Percentiles rank a stretch among this genome's conserved stretches.
phyloP scores from a whole-genome alignment of 2,113 vertebrate species.

The Myrmecobius fasciatus region DNA sequence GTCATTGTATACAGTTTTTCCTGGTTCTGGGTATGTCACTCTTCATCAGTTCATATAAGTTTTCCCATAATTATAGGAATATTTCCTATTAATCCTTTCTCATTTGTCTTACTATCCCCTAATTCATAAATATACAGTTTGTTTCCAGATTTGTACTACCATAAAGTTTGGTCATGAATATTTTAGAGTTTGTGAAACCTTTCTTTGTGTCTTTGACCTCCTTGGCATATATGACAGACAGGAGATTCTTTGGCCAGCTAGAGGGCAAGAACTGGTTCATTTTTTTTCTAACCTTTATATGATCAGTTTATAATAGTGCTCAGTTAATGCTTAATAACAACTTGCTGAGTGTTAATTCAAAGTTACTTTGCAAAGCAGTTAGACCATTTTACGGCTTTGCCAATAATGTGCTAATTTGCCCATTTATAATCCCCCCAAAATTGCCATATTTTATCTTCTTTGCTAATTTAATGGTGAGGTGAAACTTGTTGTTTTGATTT shows the following conservation, averaged over 20 bases:
- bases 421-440: not conserved
- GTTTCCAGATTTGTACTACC: not conserved
- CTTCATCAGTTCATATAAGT: not conserved
- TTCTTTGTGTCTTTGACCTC: not conserved
- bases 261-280: not conserved
- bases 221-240: not conserved
- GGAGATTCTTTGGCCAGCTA: not conserved
- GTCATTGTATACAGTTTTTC: not conserved
- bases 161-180: not conserved
- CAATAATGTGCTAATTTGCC: not conserved
- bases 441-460: not conserved
- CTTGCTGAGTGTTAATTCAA: not conserved
- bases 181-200: too few species aligned
- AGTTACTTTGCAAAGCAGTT: not conserved
- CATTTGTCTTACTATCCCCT: not conserved
- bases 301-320: too few species aligned
- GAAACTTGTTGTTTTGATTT: not conserved
- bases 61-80: not conserved
- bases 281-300: not conserved
- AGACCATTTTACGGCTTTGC: not conserved
- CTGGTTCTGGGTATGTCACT: not conserved
- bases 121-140: not conserved
- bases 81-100: not conserved
- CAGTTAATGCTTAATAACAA: too few species aligned
- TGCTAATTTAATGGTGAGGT: not conserved